phyloP scores from a whole-genome alignment of 2,888 invertebrate genomes.

The Cremastinae sp. region DNA sequence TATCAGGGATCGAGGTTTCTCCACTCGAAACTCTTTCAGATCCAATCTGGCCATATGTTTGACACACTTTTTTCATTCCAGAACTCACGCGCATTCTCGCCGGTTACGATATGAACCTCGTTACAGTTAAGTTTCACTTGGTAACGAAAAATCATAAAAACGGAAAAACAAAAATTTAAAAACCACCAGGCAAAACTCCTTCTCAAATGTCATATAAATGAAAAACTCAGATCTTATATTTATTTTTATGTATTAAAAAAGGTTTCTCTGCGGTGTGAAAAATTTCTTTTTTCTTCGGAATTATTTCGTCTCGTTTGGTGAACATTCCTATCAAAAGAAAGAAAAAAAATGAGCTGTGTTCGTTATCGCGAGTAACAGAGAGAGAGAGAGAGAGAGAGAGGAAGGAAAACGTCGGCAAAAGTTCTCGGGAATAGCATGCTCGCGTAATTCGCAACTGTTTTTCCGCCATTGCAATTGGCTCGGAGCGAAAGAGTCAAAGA shows the following conservation, averaged over 20 bases:
- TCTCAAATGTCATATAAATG: background rate
- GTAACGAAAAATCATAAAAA: conserved; percentile 22
- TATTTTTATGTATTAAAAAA: too few species aligned
- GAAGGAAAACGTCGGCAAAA: conserved; percentile 24
- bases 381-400: conserved; percentile 3
- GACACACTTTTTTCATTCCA: conserved; percentile 48
- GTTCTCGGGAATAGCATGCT: conserved; percentile 62
- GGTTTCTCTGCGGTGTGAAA: background rate
- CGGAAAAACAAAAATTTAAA: background rate
- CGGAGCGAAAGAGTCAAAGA: conserved; percentile 40
- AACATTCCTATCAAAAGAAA: conserved; percentile 37
- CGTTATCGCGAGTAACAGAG: background rate
- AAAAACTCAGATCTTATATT: background rate
- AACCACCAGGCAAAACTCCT: background rate
- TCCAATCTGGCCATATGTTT: conserved; percentile 39
- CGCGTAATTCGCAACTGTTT: conserved; percentile 71
- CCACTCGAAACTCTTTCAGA: conserved; percentile 14
- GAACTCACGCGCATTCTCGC: conserved; percentile 11
- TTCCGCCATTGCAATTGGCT: conserved; percentile 68
- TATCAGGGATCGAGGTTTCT: conserved; percentile 33
- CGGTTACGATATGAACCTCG: conserved; percentile 3
- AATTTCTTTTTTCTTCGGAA: background rate
- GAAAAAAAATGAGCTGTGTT: conserved; percentile 27
- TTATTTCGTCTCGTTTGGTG: conserved; percentile 28
- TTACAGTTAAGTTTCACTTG: conserved; percentile 47